phyloP scores from a whole-genome alignment of 2,797 vertebrate genomes.

The Austrolebias charrua region DNA sequence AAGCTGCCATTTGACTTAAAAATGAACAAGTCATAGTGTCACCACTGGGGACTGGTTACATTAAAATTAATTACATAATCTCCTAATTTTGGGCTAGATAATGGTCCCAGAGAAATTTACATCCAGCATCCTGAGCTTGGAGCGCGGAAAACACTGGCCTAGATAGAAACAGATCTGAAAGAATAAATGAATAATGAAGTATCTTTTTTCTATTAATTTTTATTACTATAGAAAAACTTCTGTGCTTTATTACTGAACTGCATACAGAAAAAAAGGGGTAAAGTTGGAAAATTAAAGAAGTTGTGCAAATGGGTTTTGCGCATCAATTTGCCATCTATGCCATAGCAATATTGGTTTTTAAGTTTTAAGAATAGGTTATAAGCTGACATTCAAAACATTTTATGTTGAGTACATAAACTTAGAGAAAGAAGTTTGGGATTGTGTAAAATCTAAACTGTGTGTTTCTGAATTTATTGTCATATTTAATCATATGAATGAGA shows the following conservation, averaged over 20 bases:
- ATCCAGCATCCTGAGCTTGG: constrained; percentile 59
- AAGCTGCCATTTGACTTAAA: constrained; percentile 42
- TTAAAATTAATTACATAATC: constrained; percentile 66
- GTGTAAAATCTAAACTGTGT: no score
- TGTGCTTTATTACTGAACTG: constrained; percentile 49
- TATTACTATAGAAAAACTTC: constrained; percentile 54
- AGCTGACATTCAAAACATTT: neutral
- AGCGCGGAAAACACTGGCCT: constrained; percentile 70
- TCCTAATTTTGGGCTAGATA: constrained; percentile 57
- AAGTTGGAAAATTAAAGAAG: constrained; percentile 12
- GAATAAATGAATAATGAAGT: constrained; percentile 76
- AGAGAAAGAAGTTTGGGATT: no score
- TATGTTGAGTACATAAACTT: neutral
- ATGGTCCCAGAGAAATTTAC: constrained; percentile 54
- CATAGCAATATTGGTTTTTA: no score
- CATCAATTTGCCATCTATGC: no score
- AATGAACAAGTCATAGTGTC: constrained; percentile 27
- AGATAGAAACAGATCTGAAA: constrained; percentile 72
- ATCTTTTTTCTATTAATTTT: constrained; percentile 40
- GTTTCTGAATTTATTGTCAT: no score
- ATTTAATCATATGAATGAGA: no score
- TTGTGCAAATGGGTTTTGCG: neutral
- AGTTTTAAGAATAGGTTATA: no score
- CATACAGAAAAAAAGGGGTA: constrained; percentile 12
- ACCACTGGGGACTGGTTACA: constrained; percentile 37